Conservation (phyloP, 2,888 invertebrate species). For the Netelia virgata region DNA sequence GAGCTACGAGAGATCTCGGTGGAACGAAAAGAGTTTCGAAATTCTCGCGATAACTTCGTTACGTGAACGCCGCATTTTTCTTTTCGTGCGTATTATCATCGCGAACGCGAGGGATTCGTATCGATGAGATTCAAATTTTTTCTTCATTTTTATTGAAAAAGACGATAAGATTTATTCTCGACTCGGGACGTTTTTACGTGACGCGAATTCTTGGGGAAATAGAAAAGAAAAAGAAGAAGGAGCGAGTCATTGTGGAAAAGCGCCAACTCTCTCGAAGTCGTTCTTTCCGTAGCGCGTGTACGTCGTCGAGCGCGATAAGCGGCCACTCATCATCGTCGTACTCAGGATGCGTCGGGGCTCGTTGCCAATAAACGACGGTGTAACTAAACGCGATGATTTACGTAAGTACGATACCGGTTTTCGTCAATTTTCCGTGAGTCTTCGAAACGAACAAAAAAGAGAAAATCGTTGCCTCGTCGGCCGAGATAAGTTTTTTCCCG, state of each 20-base stretch:
- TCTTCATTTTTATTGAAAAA: too few species aligned
- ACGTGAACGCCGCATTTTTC: constrained; percentile 9
- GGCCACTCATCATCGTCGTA: constrained; percentile 31
- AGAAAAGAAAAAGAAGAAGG: background rate
- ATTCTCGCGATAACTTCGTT: constrained; percentile 8
- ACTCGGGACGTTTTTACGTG: constrained; percentile 4
- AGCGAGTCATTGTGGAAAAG: constrained; percentile 21
- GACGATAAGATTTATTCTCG: background rate
- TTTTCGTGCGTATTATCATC: too few species aligned
- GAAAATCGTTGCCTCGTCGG: background rate
- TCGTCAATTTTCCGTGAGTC: background rate
- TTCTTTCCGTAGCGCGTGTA: background rate
- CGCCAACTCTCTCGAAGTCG: constrained; percentile 20
- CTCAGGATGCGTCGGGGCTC: constrained; percentile 9
- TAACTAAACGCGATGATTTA: constrained; percentile 14
- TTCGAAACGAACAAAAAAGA: background rate
- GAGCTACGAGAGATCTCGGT: too few species aligned
- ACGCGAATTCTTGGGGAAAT: constrained; percentile 18
- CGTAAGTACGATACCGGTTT: constrained; percentile 16
- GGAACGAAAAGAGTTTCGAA: constrained; percentile 40
- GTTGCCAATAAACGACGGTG: constrained; percentile 15
- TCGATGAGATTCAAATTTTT: background rate
- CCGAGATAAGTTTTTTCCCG: too few species aligned
- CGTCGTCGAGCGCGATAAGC: constrained; percentile 30
- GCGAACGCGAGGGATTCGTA: constrained; percentile 2